Evolutionary conservation across 2,797 vertebrate genomes (phyloP), one percentile per base, ranked within the genome.

Genomic region (Esox lucius): DNA sequence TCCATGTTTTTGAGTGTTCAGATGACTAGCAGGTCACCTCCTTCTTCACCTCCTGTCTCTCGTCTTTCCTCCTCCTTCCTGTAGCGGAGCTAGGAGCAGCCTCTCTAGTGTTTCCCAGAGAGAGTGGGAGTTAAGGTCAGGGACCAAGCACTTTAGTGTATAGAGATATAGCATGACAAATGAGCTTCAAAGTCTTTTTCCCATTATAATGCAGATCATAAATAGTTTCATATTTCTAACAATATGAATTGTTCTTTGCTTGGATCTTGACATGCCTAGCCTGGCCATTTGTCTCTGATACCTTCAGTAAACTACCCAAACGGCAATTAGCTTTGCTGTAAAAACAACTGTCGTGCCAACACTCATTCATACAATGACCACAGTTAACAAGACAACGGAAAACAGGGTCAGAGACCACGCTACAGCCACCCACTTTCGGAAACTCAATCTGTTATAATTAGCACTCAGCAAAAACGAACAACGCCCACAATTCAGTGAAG

Each of bases 61-160:
- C 77, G 86, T 77, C 85, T 87, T 83, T 77, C 77, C 74, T 79
- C 28, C 79, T 75, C 80, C 66, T 53, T 53, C 16, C 51, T 53
- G 51, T 19, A 53, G 51, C 51, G 53, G 51, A 19, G 5, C 51
- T 24, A 61, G 67, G 71, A 75, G 74, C 83, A 87, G 83, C 84
- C 83, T 89, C 67, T 70, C 26, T 84, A 81, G 82, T 84, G 67
- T 61, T 79, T 72, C 80, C 75, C 72, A 84, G 86, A 78, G 86
- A 82, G 78, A 80, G 85, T 80, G 82, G 77, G 79, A 84, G 76
- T 75, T 61, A 75, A 42, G 75, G 33, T 73, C 61, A 67, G 74
- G 35, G 78, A 24, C 70, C 61, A 67, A 66, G 64, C 11, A 77
- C 53, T 73, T 81, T 7, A 13, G 66, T 65, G n/a, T 68, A 66